Evolutionary conservation across 2,888 invertebrate species (phyloP), one percentile per base, ranked within the genome.

Genomic region (Azorinus chamasolen): DNA sequence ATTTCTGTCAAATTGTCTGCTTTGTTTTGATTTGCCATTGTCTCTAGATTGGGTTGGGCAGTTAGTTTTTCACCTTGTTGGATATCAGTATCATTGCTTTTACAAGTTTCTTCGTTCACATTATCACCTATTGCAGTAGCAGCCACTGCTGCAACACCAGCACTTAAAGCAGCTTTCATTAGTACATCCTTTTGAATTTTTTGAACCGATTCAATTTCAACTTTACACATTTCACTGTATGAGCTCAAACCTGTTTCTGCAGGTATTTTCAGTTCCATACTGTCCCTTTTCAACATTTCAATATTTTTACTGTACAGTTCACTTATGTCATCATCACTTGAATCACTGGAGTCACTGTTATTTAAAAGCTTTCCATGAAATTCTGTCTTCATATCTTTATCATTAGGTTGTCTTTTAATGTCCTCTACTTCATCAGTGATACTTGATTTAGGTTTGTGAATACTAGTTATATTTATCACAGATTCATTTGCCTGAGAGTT

Each of bases 131-230:
- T 18, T 27, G 81, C 55, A 18, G 74, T 78, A 18, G 73, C 64
- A 25, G 75, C 81, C 16, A 72, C 81, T 18, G 77, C 77, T 48
- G 77, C 51, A 14, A 80, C 69, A 32, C 80, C 80, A 18, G 80
- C 80, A 62, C 73, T 50, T 2, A 80, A 58, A 25, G 57, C 62
- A 22, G 80, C 80, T 43, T 76, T 72, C n/a, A 76, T 16, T 22
- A 80, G 70, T n/a, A 69, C 72, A 62, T 53, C 65, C 45, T 50
- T 55, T 51, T 70, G 64, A 37, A 43, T 48, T 24, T 22, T 24
- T 57, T 59, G 57, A n/a, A 77, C 64, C 27, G 65, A 61, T 27
- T 78, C 69, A 55, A 78, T 78, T 65, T 69, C 73, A 43, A 53
- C 45, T 39, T 57, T 50, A 46, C 69, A 73, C 12, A 61, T 37